Evolutionary conservation across 2,888 invertebrate genomes (phyloP), one percentile per base, ranked within the genome.

Genomic region (Augochlorella aurata): DNA sequence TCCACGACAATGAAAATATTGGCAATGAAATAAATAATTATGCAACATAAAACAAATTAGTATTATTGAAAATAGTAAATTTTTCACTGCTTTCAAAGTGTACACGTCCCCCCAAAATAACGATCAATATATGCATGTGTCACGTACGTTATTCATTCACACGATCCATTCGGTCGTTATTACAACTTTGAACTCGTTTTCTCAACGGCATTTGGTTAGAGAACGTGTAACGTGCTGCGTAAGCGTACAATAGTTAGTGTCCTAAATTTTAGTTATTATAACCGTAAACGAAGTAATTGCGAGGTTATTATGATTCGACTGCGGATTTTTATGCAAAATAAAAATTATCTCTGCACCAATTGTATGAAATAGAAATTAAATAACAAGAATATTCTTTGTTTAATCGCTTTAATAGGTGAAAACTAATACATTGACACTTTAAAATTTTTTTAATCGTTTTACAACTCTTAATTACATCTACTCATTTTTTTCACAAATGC

Each of bases 261-360:
- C 50, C 54, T 73, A 72, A 14, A 14, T 52, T 68, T 54, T 16
- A 18, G 38, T 29, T 21, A 45, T 18, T 44, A 71, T 68, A 80
- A 68, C 14, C 38, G 49, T 54, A 61, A 61, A 61, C 77, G 70
- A 58, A 71, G 71, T 50, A 49, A 70, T 65, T 58, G 68, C 72
- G 52, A 74, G 73, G 44, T 66, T 50, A 49, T 65, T 18, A 50
- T 45, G n/a, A 81, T 61, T 38, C 1, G 29, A 29, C 29, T 29
- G 29, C 2, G 29, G 29, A 29, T 29, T 29, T 29, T 29, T 29
- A 29, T 29, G 29, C 29, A 29, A 29, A 29, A 29, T 29, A 29
- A 29, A 29, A 29, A 29, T 29, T 29, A 3, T 29, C 29, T 29
- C n/a, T n/a, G 29, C 3, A 29, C 3, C 29, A 3, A 29, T 29